Base-by-base conservation (phyloP, 1,140 invertebrate species). In the Drosophila kohkoa region DNA sequence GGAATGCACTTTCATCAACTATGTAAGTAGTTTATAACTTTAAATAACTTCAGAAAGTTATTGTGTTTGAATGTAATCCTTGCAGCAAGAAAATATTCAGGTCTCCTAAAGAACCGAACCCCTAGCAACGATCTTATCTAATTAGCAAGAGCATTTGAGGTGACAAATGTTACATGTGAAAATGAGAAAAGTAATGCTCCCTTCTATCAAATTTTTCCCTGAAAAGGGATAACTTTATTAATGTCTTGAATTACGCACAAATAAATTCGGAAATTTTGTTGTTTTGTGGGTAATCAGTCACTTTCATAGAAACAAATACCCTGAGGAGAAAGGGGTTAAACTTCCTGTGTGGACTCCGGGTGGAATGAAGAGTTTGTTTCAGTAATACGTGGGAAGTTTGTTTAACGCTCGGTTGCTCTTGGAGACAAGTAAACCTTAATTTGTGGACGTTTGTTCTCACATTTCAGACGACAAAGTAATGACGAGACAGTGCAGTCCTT, bases 231-330 rank as follows among this genome's bases (percentile, higher is more conserved):
- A 38, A 8, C 35, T 38, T 38, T 88, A 82, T 87, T 75, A 89
- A 82, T 85, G 86, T 90, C 82, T 90, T 81, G 69, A 90, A 90
- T 86, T 80, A 79, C 79, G 69, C 59, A 74, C 71, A 89, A 82
- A 81, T 90, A 32, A 65, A 55, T 60, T 62, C 13, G 65, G 32
- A 90, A 86, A 90, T 86, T 90, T 75, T 58, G 82, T 82, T 86
- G 76, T 86, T 90, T 90, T 90, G 87, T 86, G 87, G 86, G 82
- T 75, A 90, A 90, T 90, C 87, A 86, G 87, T 90, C 87, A 90
- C 86, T 82, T 90, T 90, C 75, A 82, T 67, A 41, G 77, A 82
- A 90, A 90, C 77, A 86, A 82, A 75, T 52, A 38, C 28, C 64
- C 72, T 48, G 46, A 8, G 8, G 30, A 13, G 11, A 64, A 70